Evolutionary conservation across 2,888 invertebrate genomes (phyloP).

Genomic region (Sphinx pinastri): DNA sequence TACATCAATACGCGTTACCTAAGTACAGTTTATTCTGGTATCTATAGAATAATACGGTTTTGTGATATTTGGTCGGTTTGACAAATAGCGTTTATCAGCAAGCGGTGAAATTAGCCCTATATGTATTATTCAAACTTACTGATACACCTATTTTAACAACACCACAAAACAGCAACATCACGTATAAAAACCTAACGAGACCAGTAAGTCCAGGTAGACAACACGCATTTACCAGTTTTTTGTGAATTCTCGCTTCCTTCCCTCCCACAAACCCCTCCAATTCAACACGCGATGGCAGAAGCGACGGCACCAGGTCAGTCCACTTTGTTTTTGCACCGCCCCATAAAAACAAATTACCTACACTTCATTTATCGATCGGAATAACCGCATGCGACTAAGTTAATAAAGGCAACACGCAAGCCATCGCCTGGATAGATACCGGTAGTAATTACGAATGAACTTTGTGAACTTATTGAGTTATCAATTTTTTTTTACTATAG

Average conservation of each 20-base stretch:
- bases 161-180: too few relatives aligned
- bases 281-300: constrained; percentile 72
- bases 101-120: too few relatives aligned
- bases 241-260: constrained; percentile 31
- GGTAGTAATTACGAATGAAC: constrained; percentile 30
- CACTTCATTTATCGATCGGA: constrained; percentile 76
- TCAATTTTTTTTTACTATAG: not conserved
- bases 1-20: too few relatives aligned
- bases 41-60: too few relatives aligned
- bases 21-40: too few relatives aligned
- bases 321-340: constrained; percentile 79
- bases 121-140: too few relatives aligned
- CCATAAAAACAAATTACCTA: constrained; percentile 77
- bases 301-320: constrained; percentile 73
- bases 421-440: constrained; percentile 27
- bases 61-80: too few relatives aligned
- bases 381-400: constrained; percentile 73
- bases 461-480: constrained; percentile 42
- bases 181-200: too few relatives aligned
- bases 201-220: too few relatives aligned
- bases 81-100: too few relatives aligned
- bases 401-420: constrained; percentile 63
- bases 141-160: too few relatives aligned
- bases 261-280: constrained; percentile 37
- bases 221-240: too few relatives aligned